Percentiles rank a stretch among this genome's conserved stretches.
These are phyloP conservation scores for Hylaea fasciaria DNA, from an alignment of 2,888 invertebrate genomes.

Conservation along the genomic window DNA sequence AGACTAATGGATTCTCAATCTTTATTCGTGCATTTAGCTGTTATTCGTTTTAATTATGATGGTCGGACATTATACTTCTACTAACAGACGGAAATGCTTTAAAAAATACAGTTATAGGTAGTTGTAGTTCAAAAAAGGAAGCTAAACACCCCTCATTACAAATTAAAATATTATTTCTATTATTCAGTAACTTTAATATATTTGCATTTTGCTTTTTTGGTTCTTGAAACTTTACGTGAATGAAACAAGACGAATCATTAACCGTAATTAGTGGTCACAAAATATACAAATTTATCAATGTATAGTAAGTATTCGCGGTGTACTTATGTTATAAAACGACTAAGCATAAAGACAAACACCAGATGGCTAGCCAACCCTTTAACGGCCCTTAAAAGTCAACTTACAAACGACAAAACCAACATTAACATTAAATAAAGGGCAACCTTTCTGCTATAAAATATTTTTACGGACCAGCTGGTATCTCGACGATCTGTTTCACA, in stretches of 20 bases:
- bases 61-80: not conserved
- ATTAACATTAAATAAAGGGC: constrained; percentile 27
- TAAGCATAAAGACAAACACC: constrained; percentile 11
- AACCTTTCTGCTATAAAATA: constrained; percentile 24
- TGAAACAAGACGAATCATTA: no score
- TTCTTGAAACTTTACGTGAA: no score
- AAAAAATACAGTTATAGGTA: no score
- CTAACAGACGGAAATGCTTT: not conserved
- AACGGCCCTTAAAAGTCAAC: constrained; percentile 25
- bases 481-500: constrained; percentile 19
- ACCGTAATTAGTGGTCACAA: no score
- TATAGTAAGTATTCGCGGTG: no score
- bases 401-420: constrained; percentile 32
- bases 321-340: no score
- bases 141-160: no score
- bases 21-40: not conserved
- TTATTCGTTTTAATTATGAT: not conserved
- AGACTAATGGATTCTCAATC: constrained; percentile 15
- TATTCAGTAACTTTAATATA: no score
- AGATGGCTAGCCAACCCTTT: constrained; percentile 13
- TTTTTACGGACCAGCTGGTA: constrained; percentile 18
- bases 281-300: no score
- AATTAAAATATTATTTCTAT: no score
- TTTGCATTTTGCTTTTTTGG: no score
- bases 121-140: no score